These are phyloP conservation scores for Bolinopsis microptera DNA, from an alignment of 37 sponge, comb jelly and placozoan genomes.

Conservation along the genomic window DNA sequence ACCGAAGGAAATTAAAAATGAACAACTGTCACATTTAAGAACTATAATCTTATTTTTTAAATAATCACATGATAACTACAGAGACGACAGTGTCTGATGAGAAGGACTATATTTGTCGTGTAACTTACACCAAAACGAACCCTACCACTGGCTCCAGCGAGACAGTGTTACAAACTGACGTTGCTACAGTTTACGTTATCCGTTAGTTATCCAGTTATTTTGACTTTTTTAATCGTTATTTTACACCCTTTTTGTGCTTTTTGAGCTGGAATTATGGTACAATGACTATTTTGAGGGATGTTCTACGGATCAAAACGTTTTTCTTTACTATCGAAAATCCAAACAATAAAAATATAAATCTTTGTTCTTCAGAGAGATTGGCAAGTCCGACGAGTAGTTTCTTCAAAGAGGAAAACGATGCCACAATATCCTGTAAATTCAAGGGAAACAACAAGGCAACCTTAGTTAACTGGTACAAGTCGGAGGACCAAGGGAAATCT, in stretches of 20 bases:
- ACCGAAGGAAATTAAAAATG: no score
- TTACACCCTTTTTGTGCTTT: background rate
- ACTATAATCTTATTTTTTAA: no score
- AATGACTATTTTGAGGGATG: no score
- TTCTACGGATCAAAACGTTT: no score
- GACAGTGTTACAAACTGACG: background rate
- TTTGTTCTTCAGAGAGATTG: background rate
- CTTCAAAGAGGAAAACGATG: background rate
- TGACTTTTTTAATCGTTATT: background rate
- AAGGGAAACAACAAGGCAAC: slow-evolving; percentile 38
- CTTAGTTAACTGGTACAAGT: slow-evolving; percentile 42
- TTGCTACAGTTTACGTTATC: background rate
- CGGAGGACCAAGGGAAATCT: background rate
- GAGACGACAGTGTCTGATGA: slow-evolving; percentile 30
- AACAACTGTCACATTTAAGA: no score
- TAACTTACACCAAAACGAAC: background rate
- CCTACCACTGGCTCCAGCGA: background rate
- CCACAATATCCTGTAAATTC: slow-evolving; percentile 19
- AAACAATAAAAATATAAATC: background rate
- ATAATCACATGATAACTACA: no score
- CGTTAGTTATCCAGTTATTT: background rate
- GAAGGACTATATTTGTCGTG: slow-evolving; percentile 14
- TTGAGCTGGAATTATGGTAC: no score
- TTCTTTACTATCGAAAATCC: no score
- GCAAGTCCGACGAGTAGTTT: slow-evolving; percentile 28